phyloP scores from a whole-genome alignment of 2,888 invertebrate species.

The Branchipolynoe longqiensis region DNA sequence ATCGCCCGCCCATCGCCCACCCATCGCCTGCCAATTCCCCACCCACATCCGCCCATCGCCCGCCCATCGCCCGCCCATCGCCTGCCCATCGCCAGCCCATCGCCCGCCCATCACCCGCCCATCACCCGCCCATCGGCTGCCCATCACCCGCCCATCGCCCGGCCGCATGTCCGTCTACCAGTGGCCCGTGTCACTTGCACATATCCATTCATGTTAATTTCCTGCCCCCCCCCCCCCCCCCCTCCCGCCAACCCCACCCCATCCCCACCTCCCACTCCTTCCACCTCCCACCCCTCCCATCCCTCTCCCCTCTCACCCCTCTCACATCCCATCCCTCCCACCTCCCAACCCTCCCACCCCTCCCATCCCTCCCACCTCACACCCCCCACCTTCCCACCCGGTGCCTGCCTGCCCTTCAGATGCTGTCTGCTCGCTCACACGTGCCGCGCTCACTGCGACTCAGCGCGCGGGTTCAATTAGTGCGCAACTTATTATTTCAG shows the following conservation, averaged over 20 bases:
- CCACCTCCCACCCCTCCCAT: too few species aligned
- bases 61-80: neutral
- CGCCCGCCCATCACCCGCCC: neutral
- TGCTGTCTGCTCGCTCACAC: constrained; percentile 50
- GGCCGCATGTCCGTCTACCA: neutral
- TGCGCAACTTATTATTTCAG: constrained; percentile 52
- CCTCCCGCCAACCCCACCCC: too few species aligned
- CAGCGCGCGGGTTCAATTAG: constrained; percentile 52
- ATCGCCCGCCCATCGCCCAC: neutral
- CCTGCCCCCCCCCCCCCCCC: neutral
- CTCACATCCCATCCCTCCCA: too few species aligned
- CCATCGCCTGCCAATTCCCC: neutral
- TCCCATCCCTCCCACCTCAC: too few species aligned
- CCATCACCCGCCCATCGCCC: neutral
- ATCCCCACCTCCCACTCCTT: too few species aligned
- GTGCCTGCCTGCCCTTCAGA: constrained; percentile 38
- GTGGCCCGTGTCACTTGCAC: neutral
- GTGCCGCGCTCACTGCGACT: constrained; percentile 31
- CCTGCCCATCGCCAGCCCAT: neutral
- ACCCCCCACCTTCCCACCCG: too few species aligned
- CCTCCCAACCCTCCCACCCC: too few species aligned
- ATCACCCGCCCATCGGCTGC: neutral
- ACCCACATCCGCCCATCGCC: neutral
- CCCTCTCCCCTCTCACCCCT: too few species aligned
- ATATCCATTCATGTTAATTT: constrained; percentile 40